Evolutionary conservation across 2,113 vertebrate species (phyloP).

Genomic region (Chitala chitala): DNA sequence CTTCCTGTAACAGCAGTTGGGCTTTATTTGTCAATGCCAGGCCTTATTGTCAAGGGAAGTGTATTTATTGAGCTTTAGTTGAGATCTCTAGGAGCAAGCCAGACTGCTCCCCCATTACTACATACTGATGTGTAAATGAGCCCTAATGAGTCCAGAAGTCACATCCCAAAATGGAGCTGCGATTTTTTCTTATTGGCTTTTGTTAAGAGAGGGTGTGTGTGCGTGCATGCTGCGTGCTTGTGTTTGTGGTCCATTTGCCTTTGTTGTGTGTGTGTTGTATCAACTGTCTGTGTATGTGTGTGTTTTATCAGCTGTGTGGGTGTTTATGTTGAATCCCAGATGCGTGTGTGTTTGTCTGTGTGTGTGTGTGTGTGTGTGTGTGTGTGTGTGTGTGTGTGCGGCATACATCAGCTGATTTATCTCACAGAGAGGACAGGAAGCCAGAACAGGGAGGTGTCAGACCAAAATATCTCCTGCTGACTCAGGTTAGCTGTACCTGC

Average conservation of each 20-base stretch:
- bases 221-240: no score
- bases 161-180: background rate
- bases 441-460: background rate
- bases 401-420: background rate
- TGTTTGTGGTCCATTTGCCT: background rate
- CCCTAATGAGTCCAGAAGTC: background rate
- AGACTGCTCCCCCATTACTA: background rate
- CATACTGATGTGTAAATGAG: background rate
- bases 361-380: background rate
- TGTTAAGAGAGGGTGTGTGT: background rate
- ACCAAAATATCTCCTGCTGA: background rate
- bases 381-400: background rate
- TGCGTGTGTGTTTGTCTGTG: background rate
- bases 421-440: background rate
- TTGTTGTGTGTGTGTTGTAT: background rate
- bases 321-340: no score
- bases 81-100: background rate
- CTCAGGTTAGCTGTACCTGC: background rate
- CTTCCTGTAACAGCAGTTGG: background rate
- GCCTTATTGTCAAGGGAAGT: background rate
- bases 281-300: background rate
- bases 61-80: background rate
- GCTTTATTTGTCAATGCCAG: background rate
- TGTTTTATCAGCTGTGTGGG: conserved; percentile 3
- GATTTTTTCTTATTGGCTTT: background rate